Base-by-base conservation (phyloP, 2,797 vertebrate genomes). In the Spea hammondii region DNA sequence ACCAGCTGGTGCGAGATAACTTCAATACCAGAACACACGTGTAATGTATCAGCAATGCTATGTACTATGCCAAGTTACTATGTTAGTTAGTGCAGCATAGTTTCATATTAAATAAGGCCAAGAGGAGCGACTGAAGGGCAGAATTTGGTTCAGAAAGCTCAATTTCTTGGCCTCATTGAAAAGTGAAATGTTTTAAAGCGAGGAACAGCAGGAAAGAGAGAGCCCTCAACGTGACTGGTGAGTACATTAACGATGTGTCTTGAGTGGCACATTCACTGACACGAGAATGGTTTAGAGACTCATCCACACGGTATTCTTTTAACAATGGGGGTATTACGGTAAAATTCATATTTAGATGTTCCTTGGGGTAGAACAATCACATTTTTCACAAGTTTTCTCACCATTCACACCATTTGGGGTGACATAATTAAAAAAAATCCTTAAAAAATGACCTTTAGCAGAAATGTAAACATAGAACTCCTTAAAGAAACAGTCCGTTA, bases 391-490 rank as follows among this genome's bases (percentile, higher is more conserved):
- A 6, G 10, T 51, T 51, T 51, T 51, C 6, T 51, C 1, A 51
- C 10, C 10, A 17, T 51, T 51, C 10, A 57, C 10, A 57, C 10
- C 9, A 57, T 5, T 11, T 0, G 17, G 17, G 17, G 0, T 17
- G 17, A 17, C 17, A 17, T 17, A 17, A 17, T 62, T 11, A 59
- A 59, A 59, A 9, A 12, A 59, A 11, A 17, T 17, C 17, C 17
- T 9, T 14, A 76, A 76, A 76, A 54, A 2, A 46, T 68, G 65
- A 68, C 60, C 46, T 74, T 4, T 65, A 10, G 55, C 67, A 82
- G 57, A 0, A 0, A 74, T 87, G 86, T 89, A 89, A 88, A 89
- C 88, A 70, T 73, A 74, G 9, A 85, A 65, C 83, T 84, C 82
- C 79, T 84, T 70, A 84, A 65, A 69, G n/a, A 45, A 60, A 65